Evolutionary conservation across 92 coral and sea anemone species (phyloP).

Genomic region (Umimayanthus kanabou): DNA sequence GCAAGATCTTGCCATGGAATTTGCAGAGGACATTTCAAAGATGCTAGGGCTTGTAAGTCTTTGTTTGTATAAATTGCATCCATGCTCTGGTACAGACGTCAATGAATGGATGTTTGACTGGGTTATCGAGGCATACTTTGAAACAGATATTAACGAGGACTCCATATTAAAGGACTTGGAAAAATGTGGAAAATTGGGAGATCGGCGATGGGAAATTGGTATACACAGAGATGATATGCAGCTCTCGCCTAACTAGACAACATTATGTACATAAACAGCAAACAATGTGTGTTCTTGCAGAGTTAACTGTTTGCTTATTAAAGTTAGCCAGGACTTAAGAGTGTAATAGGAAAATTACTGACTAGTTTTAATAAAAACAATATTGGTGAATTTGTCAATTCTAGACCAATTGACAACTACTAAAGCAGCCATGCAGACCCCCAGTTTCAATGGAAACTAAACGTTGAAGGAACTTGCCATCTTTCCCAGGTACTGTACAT

Average conservation of each 20-base stretch:
- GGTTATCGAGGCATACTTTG: constrained; percentile 83
- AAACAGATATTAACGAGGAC: constrained; percentile 45
- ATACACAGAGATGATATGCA: constrained; percentile 78
- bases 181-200: constrained; percentile 48
- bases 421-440: background rate
- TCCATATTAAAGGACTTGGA: constrained; percentile 55
- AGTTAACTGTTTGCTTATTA: background rate
- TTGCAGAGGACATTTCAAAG: constrained; percentile 51
- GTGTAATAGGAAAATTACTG: background rate
- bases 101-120: constrained; percentile 72
- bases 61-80: constrained; percentile 73
- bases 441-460: too few species aligned
- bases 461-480: too few species aligned
- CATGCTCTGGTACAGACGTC: constrained; percentile 57
- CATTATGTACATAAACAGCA: background rate
- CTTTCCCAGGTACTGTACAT: background rate
- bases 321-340: background rate
- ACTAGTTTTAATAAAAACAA: background rate
- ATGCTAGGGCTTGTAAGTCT: constrained; percentile 70
- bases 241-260: constrained; percentile 49
- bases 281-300: background rate
- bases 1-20: constrained; percentile 50
- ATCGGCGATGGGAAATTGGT: constrained; percentile 69
- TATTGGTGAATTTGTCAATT: background rate
- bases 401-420: background rate